These are phyloP conservation scores for Drosophila ananassae DNA, from an alignment of 1,140 invertebrate genomes.

Conservation along the genomic window DNA sequence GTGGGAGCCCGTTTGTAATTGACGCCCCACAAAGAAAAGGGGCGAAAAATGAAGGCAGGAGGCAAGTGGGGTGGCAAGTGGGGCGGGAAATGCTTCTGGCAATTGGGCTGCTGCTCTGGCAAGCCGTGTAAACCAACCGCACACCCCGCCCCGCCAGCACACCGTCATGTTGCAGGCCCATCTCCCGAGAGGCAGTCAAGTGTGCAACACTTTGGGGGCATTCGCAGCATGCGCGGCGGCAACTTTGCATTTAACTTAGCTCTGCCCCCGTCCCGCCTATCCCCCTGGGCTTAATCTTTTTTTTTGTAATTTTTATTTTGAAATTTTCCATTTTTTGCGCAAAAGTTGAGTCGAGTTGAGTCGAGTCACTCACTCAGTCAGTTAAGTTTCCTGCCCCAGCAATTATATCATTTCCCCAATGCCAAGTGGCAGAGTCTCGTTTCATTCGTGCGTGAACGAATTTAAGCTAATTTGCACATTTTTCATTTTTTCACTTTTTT, in stretches of 20 bases:
- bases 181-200: constrained; percentile 60
- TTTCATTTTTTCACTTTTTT: constrained; percentile 27
- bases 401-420: constrained; percentile 79
- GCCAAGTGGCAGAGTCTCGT: constrained; percentile 48
- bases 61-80: not conserved
- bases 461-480: constrained; percentile 73
- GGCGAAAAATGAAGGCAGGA: constrained; percentile 5
- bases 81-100: constrained; percentile 30
- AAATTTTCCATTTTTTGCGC: not conserved
- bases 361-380: constrained; percentile 71
- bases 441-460: constrained; percentile 75
- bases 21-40: constrained; percentile 31
- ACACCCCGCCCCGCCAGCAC: constrained; percentile 3
- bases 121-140: constrained; percentile 39
- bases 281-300: constrained; percentile 3
- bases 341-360: constrained; percentile 35
- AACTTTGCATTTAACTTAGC: constrained; percentile 53
- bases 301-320: not conserved
- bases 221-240: constrained; percentile 52
- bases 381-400: constrained; percentile 77
- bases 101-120: constrained; percentile 20
- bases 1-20: constrained; percentile 39
- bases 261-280: constrained; percentile 3
- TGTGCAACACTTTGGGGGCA: constrained; percentile 69
- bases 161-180: constrained; percentile 7